Base-by-base conservation (phyloP, 2,113 vertebrate species). In the Carettochelys insculpta region DNA sequence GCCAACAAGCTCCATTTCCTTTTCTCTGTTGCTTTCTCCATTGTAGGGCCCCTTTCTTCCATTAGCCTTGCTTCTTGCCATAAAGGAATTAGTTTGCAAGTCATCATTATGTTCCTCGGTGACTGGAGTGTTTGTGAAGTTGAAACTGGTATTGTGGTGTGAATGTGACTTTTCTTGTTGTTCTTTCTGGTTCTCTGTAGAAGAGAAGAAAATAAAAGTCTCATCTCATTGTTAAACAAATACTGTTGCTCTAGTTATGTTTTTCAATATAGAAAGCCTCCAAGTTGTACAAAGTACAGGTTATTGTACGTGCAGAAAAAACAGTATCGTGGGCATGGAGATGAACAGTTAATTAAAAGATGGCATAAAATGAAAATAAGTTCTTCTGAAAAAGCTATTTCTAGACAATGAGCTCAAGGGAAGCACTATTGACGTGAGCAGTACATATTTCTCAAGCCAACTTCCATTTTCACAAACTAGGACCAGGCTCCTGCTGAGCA, bases 131-230 rank as follows among this genome's bases (percentile, higher is more conserved):
- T 98, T 98, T 85, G 97, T 96, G 43, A 96, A 97, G 85, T 96
- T 97, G 90, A 88, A 97, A 96, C 97, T 98, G 97, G 98, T 98
- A 98, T 92, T 98, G 98, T 98, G 98, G 95, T 97, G 98, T 2
- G 97, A 98, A 97, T 96, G 97, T 75, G 98, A 97, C 97, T 98
- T 99, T 98, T 99, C 99, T 92, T 98, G 94, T 93, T 98, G 98
- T 93, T 96, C 96, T 96, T 98, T 99, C 97, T 98, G 98, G 97
- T 99, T 99, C 98, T 99, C 99, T 99, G 98, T 76, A 91, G 95
- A 93, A 89, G 84, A 97, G 34, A 91, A 96, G 89, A 80, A 93
- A 96, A 97, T 86, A 75, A 88, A 96, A 88, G 90, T 10, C 31
- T 91, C 47, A 58, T 65, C 94, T 94, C 52, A 92, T 47, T 93